phyloP scores from a whole-genome alignment of 1,140 invertebrate genomes.

The Macrostomum lignano region DNA sequence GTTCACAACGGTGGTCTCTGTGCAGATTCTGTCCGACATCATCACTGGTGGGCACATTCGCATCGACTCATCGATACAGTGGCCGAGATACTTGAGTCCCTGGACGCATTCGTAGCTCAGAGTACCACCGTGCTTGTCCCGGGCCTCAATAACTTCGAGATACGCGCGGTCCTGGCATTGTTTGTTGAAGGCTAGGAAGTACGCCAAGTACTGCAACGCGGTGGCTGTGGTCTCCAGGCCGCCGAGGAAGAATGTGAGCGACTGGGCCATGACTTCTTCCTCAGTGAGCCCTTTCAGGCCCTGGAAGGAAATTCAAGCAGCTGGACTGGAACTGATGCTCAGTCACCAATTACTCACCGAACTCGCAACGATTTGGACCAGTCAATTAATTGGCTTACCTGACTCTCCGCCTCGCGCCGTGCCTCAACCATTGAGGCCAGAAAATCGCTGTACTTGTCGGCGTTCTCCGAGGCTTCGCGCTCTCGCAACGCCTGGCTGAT shows the following conservation, averaged over 20 bases:
- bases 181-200: slow-evolving; percentile 11
- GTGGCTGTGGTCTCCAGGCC: slow-evolving; percentile 10
- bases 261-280: slow-evolving; percentile 12
- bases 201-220: slow-evolving; percentile 10
- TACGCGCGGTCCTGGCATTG: slow-evolving; percentile 9
- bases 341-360: too few species aligned
- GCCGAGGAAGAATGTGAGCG: slow-evolving; percentile 10
- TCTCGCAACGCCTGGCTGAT: neutral
- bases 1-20: slow-evolving; percentile 10
- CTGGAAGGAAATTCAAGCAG: too few species aligned
- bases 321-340: too few species aligned
- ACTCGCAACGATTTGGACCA: too few species aligned
- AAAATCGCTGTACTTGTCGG: slow-evolving; percentile 4
- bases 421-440: slow-evolving; percentile 5
- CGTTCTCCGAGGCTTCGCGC: neutral
- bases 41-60: neutral
- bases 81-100: too few species aligned
- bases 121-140: neutral
- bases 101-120: too few species aligned
- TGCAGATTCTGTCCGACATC: slow-evolving; percentile 9
- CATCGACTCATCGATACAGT: too few species aligned
- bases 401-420: neutral
- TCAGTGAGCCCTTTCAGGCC: slow-evolving; percentile 9
- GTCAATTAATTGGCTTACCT: too few species aligned
- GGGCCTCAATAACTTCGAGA: slow-evolving; percentile 8